These are phyloP conservation scores for Acanthurus tractus DNA, from an alignment of 2,797 vertebrate species.

Conservation along the genomic window DNA sequence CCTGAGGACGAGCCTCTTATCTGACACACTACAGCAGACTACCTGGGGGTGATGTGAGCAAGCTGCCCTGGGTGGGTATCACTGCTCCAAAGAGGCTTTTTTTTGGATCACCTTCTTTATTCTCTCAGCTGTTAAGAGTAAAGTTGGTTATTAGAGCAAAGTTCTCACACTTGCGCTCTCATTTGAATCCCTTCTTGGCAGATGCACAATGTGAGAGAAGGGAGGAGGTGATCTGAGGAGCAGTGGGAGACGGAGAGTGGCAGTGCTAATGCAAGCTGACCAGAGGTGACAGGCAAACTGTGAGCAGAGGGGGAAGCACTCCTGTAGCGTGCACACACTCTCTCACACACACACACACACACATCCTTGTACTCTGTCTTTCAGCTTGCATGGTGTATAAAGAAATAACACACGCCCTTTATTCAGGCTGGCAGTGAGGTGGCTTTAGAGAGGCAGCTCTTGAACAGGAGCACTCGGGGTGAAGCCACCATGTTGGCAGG, in stretches of 20 bases:
- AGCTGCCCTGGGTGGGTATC: conserved; percentile 29
- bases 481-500: conserved; percentile 51
- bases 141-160: conserved; percentile 35
- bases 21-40: conserved; percentile 35
- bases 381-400: conserved; percentile 41
- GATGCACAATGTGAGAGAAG: conserved; percentile 41
- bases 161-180: conserved; percentile 9
- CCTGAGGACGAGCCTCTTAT: conserved; percentile 40
- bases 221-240: conserved; percentile 60
- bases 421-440: conserved; percentile 59
- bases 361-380: conserved; percentile 12
- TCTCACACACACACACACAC: not conserved
- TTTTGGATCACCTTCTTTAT: conserved; percentile 35
- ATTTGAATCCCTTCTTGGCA: conserved; percentile 48
- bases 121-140: conserved; percentile 8
- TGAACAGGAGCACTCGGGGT: conserved; percentile 40
- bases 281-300: conserved; percentile 73
- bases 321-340: conserved; percentile 5
- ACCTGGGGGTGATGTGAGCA: conserved; percentile 26
- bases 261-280: conserved; percentile 71
- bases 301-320: conserved; percentile 66
- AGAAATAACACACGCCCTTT: conserved; percentile 46
- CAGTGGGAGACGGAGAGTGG: conserved; percentile 57
- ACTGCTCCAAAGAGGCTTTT: conserved; percentile 26
- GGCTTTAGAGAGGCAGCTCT: conserved; percentile 49